Conservation (phyloP, 1,140 invertebrate genomes). For the Apis dorsata region DNA sequence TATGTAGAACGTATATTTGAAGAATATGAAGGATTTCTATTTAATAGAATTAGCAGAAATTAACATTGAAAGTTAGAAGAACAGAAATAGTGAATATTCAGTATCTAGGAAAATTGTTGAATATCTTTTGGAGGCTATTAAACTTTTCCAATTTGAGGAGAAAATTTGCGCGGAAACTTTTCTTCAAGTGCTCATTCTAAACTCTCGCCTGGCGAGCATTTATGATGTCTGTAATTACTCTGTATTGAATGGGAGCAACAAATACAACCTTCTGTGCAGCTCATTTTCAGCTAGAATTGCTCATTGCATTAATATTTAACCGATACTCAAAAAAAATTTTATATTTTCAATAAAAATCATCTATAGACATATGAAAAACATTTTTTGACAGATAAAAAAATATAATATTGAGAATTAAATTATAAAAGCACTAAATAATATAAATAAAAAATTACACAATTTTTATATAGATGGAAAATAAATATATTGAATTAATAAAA, state of each 20-base stretch:
- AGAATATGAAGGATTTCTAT: not conserved
- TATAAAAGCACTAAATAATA: no score
- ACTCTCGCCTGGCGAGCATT: slow-evolving; percentile 15
- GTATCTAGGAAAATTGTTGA: not conserved
- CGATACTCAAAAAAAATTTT: not conserved
- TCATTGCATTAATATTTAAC: not conserved
- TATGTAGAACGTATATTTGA: no score
- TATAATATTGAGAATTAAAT: no score
- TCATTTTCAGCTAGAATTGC: not conserved
- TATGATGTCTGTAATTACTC: slow-evolving; percentile 24
- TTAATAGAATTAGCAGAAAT: not conserved
- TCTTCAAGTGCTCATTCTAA: slow-evolving; percentile 18
- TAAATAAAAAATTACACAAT: no score
- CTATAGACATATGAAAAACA: not conserved
- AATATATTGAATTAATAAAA: no score
- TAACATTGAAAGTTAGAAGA: not conserved
- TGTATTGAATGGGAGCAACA: slow-evolving; percentile 6
- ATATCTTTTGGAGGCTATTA: slow-evolving; percentile 25
- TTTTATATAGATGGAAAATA: no score
- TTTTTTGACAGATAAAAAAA: no score
- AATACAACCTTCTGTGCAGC: not conserved
- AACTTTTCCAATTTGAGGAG: slow-evolving; percentile 23
- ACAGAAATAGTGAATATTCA: not conserved
- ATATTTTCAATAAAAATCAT: not conserved
- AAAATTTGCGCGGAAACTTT: slow-evolving; percentile 16